Conservation (phyloP, 1,140 invertebrate genomes). For the silkworm (Bombyx mori) region DNA sequence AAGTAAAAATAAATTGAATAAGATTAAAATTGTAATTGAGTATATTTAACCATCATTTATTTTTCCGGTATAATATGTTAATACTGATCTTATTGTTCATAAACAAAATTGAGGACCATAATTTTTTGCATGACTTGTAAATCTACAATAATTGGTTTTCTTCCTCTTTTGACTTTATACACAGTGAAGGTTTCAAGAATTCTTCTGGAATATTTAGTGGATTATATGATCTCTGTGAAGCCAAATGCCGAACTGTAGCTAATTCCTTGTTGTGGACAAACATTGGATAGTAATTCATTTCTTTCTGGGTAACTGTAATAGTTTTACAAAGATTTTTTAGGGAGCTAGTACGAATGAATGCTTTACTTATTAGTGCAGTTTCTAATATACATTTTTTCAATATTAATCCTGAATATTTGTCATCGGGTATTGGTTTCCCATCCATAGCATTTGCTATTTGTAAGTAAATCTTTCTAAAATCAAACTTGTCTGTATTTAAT, state of each 20-base stretch:
- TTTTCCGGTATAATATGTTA: not conserved
- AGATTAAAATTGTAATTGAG: not conserved
- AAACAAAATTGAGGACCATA: not conserved
- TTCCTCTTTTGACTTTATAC: not conserved
- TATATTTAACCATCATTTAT: not conserved
- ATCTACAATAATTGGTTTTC: not conserved
- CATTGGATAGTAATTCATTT: constrained; percentile 21
- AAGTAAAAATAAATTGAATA: not conserved
- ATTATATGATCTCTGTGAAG: constrained; percentile 39
- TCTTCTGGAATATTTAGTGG: constrained; percentile 43
- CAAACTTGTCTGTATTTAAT: constrained; percentile 30
- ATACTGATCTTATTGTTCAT: not conserved
- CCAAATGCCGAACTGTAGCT: constrained; percentile 28
- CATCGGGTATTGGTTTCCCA: constrained; percentile 38
- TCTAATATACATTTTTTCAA: constrained; percentile 48
- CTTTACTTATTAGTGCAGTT: constrained; percentile 42
- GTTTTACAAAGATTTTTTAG: constrained; percentile 27
- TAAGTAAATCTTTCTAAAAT: constrained; percentile 44
- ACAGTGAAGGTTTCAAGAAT: constrained; percentile 25
- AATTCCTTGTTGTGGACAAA: constrained; percentile 30
- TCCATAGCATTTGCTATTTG: constrained; percentile 54
- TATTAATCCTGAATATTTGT: constrained; percentile 24
- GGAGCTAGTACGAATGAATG: constrained; percentile 28
- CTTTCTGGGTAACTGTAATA: constrained; percentile 25
- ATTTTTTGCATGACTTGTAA: not conserved